Evolutionary conservation across 2,113 vertebrate genomes (phyloP), one percentile per base, ranked within the genome.

Genomic region (Paralichthys olivaceus): DNA sequence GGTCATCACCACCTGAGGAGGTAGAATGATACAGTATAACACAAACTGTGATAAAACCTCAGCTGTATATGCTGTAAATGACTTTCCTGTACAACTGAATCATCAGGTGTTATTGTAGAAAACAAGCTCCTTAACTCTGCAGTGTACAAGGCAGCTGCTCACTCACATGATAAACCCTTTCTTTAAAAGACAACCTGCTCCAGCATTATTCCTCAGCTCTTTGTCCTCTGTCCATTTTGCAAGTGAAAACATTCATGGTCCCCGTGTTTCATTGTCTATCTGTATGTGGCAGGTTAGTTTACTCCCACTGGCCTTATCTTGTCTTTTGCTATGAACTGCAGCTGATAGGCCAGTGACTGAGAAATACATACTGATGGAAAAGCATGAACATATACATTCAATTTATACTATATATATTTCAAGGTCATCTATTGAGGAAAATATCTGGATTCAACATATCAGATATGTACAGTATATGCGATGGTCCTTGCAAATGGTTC

Each of bases 1-100:
- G 29, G 55, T 69, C 76, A 54, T 84, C 77, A 37, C 43, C 68
- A 79, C 69, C 85, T 81, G 63, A 28, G 43, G 51, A 79, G 43
- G 23, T 11, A 83, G 25, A 79, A 69, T 8, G 57, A 59, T 15
- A 47, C 28, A 45, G 40, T 6, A 25, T 77, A 53, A 77, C 1
- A 15, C n/a, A 45, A 45, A 72, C 19, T 22, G 12, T 43, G 29
- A 11, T 14, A 20, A 40, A 40, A 32, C 22, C 43, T 19, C n/a
- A 12, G 53, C 29, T 40, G 12, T 23, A 56, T n/a, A 13, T 13
- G 13, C n/a, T n/a, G 7, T 59, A 17, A 6, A 19, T 40, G 45
- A 28, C n/a, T 26, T 2, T 7, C 8, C 54, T 65, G 1, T 26
- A 29, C 34, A 37, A 8, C 1, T 23, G 20, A 29, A 51, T 15